Conservation (phyloP, 2,797 vertebrate genomes). For the Vespertilio murinus region DNA sequence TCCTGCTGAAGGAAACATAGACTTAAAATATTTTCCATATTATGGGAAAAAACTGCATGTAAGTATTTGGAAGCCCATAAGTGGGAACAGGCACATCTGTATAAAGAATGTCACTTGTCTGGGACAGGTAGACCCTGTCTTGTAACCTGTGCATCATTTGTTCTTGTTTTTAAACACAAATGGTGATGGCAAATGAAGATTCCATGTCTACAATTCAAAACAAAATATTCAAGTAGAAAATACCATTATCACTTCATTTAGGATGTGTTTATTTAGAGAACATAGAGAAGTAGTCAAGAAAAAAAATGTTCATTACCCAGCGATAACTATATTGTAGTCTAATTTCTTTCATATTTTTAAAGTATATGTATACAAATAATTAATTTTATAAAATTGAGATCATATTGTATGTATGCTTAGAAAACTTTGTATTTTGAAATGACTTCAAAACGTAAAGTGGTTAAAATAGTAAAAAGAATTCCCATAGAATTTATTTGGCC, state of each 20-base stretch:
- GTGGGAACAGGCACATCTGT: background rate
- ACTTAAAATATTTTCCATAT: conserved; percentile 96
- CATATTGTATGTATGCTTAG: background rate
- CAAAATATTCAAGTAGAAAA: background rate
- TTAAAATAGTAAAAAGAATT: background rate
- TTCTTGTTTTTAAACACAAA: background rate
- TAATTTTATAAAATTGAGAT: background rate
- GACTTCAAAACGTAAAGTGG: background rate
- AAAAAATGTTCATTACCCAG: background rate
- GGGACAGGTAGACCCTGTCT: background rate
- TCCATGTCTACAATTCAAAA: background rate
- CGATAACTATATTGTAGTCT: background rate
- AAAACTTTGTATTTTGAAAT: background rate
- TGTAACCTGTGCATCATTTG: background rate
- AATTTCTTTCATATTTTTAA: background rate
- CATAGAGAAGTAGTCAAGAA: background rate
- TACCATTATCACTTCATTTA: background rate
- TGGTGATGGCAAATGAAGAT: background rate
- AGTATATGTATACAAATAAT: background rate
- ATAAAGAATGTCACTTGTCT: background rate
- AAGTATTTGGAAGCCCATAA: conserved; percentile 83
- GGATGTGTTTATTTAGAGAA: background rate
- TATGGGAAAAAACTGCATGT: conserved; percentile 94
- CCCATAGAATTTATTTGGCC: background rate
- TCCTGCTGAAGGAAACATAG: conserved; percentile 87